Base-by-base conservation (phyloP, 2,113 vertebrate genomes). In the Tetraodon nigroviridis region DNA sequence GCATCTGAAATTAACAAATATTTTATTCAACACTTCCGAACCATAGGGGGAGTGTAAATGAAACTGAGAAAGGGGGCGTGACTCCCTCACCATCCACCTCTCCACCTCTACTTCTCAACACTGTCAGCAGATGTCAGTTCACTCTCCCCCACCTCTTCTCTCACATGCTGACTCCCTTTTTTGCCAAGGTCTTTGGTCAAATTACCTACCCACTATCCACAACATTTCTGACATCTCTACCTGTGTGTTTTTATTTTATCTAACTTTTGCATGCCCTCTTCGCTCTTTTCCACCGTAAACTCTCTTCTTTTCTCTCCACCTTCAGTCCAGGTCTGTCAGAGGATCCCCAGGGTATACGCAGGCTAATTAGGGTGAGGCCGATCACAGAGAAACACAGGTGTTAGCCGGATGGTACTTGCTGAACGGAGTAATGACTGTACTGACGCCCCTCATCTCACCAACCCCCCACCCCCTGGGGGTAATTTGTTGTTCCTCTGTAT, bases 311-410 rank as follows among this genome's bases (percentile, higher is more conserved):
- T 37, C 67, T 62, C 41, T 66, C 37, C 37, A 15, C 62, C 62
- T 50, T 47, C 74, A 60, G 70, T 64, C 86, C 88, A 75, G 86
- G 79, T 77, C 74, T 87, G 80, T 76, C 66, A 85, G 88, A 89
- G 84, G 16, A 90, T 95, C 94, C 91, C 92, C 81, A 46, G 88
- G 92, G 95, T 93, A 91, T 90, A 86, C 89, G 91, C 91, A 92
- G 93, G 95, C 94, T 98, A 98, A 98, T 99, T 98, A 99, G 94
- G 93, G 93, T 97, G 93, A 97, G 90, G 84, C 88, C 90, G 93
- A 89, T 89, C 84, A 77, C 82, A 84, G 69, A 55, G 83, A 86
- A 87, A 87, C 85, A 86, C 86, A 88, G 86, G 86, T 87, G 86
- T 88, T 86, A 83, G 81, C 84, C 76, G 81, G 84, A 81, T 75